These are phyloP conservation scores for Spongilla lacustris DNA, from an alignment of 37 sponge, comb jelly and placozoan species.

Conservation along the genomic window DNA sequence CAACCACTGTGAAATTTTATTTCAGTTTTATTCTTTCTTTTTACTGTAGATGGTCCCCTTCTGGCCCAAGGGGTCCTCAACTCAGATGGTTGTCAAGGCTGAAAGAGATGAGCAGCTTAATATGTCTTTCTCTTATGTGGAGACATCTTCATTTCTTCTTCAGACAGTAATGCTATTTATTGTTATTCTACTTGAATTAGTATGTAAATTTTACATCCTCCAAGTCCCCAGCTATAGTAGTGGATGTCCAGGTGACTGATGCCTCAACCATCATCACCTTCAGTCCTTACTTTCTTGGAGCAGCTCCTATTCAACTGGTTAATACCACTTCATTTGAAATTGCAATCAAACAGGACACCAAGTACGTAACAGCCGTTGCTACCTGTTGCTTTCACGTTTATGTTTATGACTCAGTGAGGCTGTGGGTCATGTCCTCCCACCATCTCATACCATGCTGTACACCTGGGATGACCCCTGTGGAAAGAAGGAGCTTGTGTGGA, in stretches of 20 bases:
- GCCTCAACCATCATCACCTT: conserved; percentile 76
- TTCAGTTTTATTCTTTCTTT: too few species aligned
- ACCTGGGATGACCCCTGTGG: conserved; percentile 66
- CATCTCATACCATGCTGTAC: conserved; percentile 52
- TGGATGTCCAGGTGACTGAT: conserved; percentile 73
- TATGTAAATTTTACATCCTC: not conserved
- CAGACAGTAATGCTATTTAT: not conserved
- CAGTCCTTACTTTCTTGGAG: conserved; percentile 73
- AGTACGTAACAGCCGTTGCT: conserved; percentile 16
- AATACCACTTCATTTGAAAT: conserved; percentile 33
- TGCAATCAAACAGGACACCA: conserved; percentile 36
- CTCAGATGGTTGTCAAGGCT: conserved; percentile 15
- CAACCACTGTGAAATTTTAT: too few species aligned
- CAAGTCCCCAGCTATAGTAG: conserved; percentile 54
- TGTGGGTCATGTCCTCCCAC: conserved; percentile 2
- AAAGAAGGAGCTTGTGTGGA: conserved; percentile 2
- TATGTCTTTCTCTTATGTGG: conserved; percentile 39
- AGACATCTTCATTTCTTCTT: conserved; percentile 32
- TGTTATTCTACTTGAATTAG: not conserved
- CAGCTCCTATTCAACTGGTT: conserved; percentile 75
- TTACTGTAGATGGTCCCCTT: conserved; percentile 41
- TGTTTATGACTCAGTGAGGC: not conserved
- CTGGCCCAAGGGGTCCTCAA: conserved; percentile 31
- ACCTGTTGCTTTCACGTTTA: not conserved
- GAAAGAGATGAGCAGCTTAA: not conserved